Conservation (phyloP, 2,113 vertebrate species). For the Calidris pygmaea region DNA sequence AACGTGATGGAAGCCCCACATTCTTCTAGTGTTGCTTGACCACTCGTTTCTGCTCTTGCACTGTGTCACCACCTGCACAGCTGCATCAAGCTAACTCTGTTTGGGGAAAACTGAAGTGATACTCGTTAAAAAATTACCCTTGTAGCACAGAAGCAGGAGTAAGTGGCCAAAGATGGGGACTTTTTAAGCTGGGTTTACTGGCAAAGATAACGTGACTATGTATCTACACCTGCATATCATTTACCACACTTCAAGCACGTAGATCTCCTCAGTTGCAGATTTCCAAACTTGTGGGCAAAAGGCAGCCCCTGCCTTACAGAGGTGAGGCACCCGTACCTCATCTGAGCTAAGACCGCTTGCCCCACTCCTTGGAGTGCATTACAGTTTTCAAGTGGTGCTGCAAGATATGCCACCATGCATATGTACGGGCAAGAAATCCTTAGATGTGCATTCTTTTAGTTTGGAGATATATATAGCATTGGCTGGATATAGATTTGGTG, state of each 20-base stretch:
- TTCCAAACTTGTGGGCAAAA: not conserved
- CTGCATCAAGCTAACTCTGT: not conserved
- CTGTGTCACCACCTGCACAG: rapidly evolving
- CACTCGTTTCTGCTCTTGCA: not conserved
- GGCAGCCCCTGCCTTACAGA: not conserved
- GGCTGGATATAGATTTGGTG: not conserved
- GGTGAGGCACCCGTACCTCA: not conserved
- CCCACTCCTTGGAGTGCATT: not conserved
- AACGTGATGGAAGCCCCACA: not conserved
- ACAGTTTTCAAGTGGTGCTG: not conserved
- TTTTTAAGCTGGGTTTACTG: not conserved
- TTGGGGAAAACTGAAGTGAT: not conserved
- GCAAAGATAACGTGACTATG: not conserved
- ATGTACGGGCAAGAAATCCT: not conserved
- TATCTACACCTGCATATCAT: not conserved
- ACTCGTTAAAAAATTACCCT: not conserved
- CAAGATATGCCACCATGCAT: not conserved
- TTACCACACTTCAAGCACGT: not conserved
- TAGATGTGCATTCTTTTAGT: not conserved
- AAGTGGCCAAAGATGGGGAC: not conserved
- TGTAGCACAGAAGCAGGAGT: not conserved
- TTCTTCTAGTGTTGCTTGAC: not conserved
- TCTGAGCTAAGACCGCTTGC: not conserved
- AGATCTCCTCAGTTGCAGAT: not conserved
- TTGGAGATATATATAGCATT: not conserved